phyloP scores from a whole-genome alignment of 2,888 invertebrate species.

The Papilio demoleus region DNA sequence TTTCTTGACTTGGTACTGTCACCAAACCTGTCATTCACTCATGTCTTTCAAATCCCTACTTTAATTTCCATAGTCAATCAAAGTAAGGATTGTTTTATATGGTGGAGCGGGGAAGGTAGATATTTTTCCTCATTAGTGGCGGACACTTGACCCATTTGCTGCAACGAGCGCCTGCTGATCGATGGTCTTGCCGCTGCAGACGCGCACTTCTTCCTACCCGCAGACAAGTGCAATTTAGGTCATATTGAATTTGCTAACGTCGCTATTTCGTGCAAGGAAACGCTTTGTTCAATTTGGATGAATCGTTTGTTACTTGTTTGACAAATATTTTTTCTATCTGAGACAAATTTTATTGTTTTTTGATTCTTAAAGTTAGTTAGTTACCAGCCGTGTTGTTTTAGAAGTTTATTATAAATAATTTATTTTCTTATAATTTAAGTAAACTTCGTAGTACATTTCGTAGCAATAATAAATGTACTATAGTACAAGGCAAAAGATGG shows the following conservation, averaged over 20 bases:
- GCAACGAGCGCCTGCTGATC: conserved; percentile 24
- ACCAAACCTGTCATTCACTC: not conserved
- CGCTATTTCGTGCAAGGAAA: conserved; percentile 7
- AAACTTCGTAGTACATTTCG: not conserved
- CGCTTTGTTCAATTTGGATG: not conserved
- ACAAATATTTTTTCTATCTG: too few species aligned
- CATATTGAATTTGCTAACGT: not conserved
- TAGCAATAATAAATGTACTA: not conserved
- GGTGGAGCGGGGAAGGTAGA: not conserved
- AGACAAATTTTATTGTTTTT: too few species aligned
- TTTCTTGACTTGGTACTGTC: not conserved
- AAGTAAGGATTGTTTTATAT: not conserved
- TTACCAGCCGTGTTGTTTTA: too few species aligned
- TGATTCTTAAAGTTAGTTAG: too few species aligned
- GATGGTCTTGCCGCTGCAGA: conserved; percentile 26
- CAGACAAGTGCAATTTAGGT: conserved; percentile 15
- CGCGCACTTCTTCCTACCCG: not conserved
- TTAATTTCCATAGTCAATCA: too few species aligned
- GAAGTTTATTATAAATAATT: too few species aligned
- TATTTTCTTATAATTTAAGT: not conserved
- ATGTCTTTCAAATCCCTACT: too few species aligned
- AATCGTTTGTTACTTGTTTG: not conserved
- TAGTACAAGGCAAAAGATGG: not conserved
- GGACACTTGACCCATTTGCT: conserved; percentile 40
- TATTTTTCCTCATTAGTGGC: conserved; percentile 39